A percentile compares a stretch with the other conserved stretches of the same genome.
Conservation (phyloP, 2,888 invertebrate species). For the Idaea straminata region DNA sequence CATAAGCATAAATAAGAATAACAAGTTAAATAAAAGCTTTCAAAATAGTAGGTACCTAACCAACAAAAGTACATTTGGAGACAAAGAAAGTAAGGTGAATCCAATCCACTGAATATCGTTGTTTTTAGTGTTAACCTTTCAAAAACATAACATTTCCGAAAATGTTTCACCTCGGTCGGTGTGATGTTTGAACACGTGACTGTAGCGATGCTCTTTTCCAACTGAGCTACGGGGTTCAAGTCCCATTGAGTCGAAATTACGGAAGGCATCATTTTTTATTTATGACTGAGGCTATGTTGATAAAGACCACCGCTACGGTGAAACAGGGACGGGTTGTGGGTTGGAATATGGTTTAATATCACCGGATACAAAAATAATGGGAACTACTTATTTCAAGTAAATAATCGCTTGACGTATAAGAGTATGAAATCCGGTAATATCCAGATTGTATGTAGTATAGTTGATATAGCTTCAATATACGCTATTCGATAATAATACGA, state of each 20-base stretch:
- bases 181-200: neutral
- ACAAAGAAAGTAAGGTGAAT: too few species aligned
- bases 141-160: too few species aligned
- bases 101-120: too few species aligned
- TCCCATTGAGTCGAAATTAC: neutral
- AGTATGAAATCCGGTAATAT: neutral
- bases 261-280: neutral
- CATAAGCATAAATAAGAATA: neutral
- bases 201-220: neutral
- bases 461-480: neutral
- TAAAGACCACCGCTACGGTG: too few species aligned
- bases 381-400: too few species aligned
- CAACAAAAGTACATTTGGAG: too few species aligned
- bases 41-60: too few species aligned
- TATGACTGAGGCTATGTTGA: neutral
- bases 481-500: neutral
- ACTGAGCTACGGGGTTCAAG: neutral
- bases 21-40: neutral
- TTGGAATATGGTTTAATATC: too few species aligned
- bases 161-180: too few species aligned
- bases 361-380: too few species aligned
- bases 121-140: too few species aligned
- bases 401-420: neutral
- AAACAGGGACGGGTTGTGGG: too few species aligned
- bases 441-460: neutral